Evolutionary conservation across 2,113 vertebrate genomes (phyloP), one percentile per base, ranked within the genome.

Genomic region (Cathartes aura): DNA sequence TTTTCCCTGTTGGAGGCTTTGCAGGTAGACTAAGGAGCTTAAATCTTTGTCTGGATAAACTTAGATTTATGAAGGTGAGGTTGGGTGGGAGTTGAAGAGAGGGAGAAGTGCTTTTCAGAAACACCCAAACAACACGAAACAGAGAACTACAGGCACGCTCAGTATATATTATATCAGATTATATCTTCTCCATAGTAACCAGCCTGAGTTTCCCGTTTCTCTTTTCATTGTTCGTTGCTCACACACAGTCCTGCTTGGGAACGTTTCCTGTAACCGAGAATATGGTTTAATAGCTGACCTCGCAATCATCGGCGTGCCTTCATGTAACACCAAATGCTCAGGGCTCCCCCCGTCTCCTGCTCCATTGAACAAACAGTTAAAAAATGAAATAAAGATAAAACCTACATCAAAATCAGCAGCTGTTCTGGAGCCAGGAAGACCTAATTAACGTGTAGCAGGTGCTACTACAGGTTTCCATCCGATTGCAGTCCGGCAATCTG

Each of bases 231-330:
- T 1, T 72, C 2, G 1, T n/a, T 64, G 71, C 87, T 79, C 76
- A 27, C 43, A 17, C 60, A 4, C 0, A 0, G 23, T 43, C 56
- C 40, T 36, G 71, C 62, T 29, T 36, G 68, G 72, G 82, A 70
- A 15, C 3, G 0, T 8, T 47, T 27, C 43, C 53, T 5, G 12
- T 22, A 29, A 55, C 40, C 2, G 1, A 14, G 72, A 36, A 4
- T 1, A 0, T 0, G 15, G 34, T 27, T 23, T 5, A 2, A 2
- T 2, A 48, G 40, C 72, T n/a, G 64, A 48, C 78, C 78, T 63
- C 5, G 8, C 43, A 4, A 4, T 8, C 42, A 4, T 11, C 27
- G 0, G 15, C 6, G 0, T 15, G 63, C 6, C 36, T 48, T 45
- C 1, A 3, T 2, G 34, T 17, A 23, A 3, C 36, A 50, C 32